Conservation (phyloP, 2,888 invertebrate genomes). For the Acrocera orbiculus region DNA sequence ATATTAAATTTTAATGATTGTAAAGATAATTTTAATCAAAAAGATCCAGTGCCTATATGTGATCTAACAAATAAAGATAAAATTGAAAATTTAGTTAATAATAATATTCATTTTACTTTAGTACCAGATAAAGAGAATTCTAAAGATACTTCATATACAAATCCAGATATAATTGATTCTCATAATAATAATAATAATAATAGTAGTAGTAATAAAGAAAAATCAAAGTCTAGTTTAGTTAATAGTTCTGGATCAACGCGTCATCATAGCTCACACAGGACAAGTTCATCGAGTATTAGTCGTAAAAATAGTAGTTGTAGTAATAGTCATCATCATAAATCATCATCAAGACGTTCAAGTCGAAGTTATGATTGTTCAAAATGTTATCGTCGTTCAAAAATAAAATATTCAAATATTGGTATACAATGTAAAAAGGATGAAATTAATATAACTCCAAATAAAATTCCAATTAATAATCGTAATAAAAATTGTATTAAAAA, state of each 20-base stretch:
- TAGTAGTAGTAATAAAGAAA: too few relatives aligned
- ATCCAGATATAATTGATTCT: not conserved
- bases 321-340: conserved; percentile 13
- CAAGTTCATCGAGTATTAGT: conserved; percentile 13
- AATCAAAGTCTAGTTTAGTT: too few relatives aligned
- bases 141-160: not conserved
- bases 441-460: conserved; percentile 4
- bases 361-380: conserved; percentile 37
- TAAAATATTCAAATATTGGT: conserved; percentile 51
- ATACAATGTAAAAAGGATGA: conserved; percentile 41
- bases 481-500: conserved; percentile 13
- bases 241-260: not conserved
- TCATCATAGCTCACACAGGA: conserved; percentile 12
- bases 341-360: conserved; percentile 14
- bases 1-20: conserved; percentile 21
- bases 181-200: not conserved
- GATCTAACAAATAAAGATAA: conserved; percentile 9
- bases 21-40: conserved; percentile 5
- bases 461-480: conserved; percentile 8
- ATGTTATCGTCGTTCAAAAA: conserved; percentile 51
- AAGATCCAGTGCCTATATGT: conserved; percentile 10
- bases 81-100: conserved; percentile 4
- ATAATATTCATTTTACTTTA: conserved; percentile 4
- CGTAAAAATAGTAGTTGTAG: conserved; percentile 7
- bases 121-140: conserved; percentile 10